phyloP scores from a whole-genome alignment of 2,888 invertebrate genomes.

The Piscicola geometra region DNA sequence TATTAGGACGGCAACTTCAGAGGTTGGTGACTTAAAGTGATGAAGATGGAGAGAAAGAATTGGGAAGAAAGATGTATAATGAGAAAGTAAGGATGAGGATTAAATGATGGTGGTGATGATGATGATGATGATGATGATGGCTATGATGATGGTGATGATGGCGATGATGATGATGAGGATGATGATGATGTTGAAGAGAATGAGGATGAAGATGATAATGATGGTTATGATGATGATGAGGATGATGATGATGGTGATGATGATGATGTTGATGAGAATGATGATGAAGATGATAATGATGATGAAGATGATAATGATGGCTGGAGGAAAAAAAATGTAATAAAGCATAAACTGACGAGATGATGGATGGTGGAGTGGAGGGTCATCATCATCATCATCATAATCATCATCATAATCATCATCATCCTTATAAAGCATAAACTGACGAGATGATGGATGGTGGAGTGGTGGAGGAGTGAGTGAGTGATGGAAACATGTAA shows the following conservation, averaged over 20 bases:
- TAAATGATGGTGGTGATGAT: slow-evolving; percentile 10
- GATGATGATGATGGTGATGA: no score
- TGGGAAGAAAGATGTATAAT: background rate
- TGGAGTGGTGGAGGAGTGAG: no score
- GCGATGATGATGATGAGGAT: slow-evolving; percentile 15
- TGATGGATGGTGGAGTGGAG: no score
- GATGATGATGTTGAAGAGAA: background rate
- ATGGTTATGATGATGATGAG: background rate
- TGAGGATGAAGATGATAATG: background rate
- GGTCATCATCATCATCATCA: no score
- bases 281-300: no score
- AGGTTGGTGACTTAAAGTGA: background rate
- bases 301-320: background rate
- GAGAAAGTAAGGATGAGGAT: background rate
- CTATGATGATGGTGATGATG: slow-evolving; percentile 33
- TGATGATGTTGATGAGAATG: no score
- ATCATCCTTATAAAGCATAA: background rate
- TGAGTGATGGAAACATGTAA: no score
- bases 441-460: background rate
- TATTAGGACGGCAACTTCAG: background rate
- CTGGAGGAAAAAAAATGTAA: background rate
- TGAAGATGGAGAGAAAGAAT: background rate
- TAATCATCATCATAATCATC: no score
- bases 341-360: background rate
- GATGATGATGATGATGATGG: slow-evolving; percentile 28